Conservation (phyloP, 2,113 vertebrate genomes). For the Ivindomyrus marchei region DNA sequence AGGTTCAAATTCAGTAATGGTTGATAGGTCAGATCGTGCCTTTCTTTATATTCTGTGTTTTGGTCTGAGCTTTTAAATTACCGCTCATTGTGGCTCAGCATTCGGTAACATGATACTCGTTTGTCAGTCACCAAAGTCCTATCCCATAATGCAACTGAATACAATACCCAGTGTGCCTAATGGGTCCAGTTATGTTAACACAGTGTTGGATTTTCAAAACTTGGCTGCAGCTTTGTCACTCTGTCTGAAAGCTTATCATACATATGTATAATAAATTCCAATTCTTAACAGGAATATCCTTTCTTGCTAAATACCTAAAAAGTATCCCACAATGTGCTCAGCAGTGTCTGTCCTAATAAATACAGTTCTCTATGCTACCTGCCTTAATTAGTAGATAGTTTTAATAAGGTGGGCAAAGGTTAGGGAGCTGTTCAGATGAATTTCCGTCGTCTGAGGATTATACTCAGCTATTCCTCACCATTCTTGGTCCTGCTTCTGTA, state of each 20-base stretch:
- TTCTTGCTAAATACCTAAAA: background rate
- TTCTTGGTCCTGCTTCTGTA: background rate
- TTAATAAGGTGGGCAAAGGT: background rate
- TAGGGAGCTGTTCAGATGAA: background rate
- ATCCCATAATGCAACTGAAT: background rate
- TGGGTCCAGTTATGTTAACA: background rate
- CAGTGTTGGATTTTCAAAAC: background rate
- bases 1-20: background rate
- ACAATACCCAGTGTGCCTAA: background rate
- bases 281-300: background rate
- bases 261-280: background rate
- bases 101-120: background rate
- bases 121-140: background rate
- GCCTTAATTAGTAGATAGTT: background rate
- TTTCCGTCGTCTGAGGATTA: background rate
- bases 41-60: background rate
- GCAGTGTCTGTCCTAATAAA: background rate
- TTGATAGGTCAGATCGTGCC: background rate
- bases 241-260: background rate
- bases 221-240: background rate
- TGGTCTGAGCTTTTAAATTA: background rate
- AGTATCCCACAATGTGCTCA: background rate
- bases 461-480: background rate
- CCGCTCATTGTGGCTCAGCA: background rate
- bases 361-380: background rate